Base-by-base conservation (phyloP, 2,113 vertebrate genomes). In the Perognathus longimembris region DNA sequence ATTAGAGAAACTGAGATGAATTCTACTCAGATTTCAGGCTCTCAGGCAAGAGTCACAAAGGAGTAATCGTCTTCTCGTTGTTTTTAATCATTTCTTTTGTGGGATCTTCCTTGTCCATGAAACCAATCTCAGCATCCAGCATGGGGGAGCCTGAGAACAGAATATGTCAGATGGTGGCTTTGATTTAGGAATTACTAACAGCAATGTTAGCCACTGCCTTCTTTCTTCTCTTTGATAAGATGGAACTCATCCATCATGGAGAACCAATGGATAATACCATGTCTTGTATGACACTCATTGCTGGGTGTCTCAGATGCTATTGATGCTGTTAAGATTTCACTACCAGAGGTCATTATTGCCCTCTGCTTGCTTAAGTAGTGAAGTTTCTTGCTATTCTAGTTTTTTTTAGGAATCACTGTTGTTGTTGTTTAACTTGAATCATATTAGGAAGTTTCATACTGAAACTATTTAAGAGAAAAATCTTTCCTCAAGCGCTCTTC, bases 41-140 rank as follows among this genome's bases (percentile, higher is more conserved):
- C 96, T 95, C 78, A 74, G 34, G 38, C 91, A 92, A 82, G 86
- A 97, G 73, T 95, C 85, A 96, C 83, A 97, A 97, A 97, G 75
- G 92, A 96, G 34, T 96, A 96, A 96, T 96, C 78, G 0, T 97
- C 90, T 92, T 96, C 92, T 95, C 40, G 71, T 89, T 98, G 90
- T 78, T 98, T 96, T 96, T 91, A 95, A 94, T 97, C 80, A 82
- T 97, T 98, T 97, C 90, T 97, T 97, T 96, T 96, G 95, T 97
- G 92, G n/a, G 36, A 95, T 84, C 88, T 97, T 93, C 90, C 95
- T 97, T 92, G 92, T 96, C 90, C 63, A 0, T 95, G 95, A 96
- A 97, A 95, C 88, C 28, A n/a, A n/a, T 97, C 89, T 95, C 92
- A 75, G 89, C 14, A 45, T 95, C 79, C 85, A 1, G 67, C 82